Conservation (phyloP, 2,888 invertebrate genomes). For the Drosophila dives region DNA sequence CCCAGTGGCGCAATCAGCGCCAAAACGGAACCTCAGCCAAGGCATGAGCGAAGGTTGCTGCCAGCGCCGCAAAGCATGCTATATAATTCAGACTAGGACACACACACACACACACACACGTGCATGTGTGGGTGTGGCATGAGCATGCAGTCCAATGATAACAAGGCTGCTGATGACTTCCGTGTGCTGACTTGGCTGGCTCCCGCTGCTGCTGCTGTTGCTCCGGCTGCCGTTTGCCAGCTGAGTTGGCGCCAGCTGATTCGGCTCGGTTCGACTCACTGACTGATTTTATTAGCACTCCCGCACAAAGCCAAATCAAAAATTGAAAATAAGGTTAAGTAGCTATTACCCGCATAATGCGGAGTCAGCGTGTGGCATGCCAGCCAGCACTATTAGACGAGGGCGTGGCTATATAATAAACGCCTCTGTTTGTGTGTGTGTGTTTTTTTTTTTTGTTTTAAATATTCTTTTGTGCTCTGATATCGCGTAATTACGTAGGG, state of each 20-base stretch:
- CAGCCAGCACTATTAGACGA: conserved; percentile 3
- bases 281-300: conserved; percentile 48
- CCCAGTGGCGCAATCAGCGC: conserved; percentile 79
- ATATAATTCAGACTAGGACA: conserved; percentile 60
- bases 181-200: conserved; percentile 51
- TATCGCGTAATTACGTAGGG: conserved; percentile 71
- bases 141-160: conserved; percentile 58
- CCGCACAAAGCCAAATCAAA: conserved; percentile 69
- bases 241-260: conserved; percentile 47
- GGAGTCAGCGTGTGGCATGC: conserved; percentile 26
- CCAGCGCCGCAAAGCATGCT: conserved; percentile 63
- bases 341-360: conserved; percentile 74
- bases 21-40: conserved; percentile 41
- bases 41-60: conserved; percentile 33
- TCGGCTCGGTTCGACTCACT: conserved; percentile 11
- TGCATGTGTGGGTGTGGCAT: not conserved
- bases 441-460: conserved; percentile 4
- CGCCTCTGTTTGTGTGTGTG: not conserved
- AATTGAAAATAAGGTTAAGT: conserved; percentile 82
- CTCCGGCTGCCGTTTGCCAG: conserved; percentile 10
- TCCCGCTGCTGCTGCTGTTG: conserved; percentile 31
- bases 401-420: conserved; percentile 66
- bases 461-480: not conserved
- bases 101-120: conserved; percentile 31
- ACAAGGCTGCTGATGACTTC: conserved; percentile 79